Base-by-base conservation (phyloP, 1,140 invertebrate species). In the Lepidotrigona ventralis region DNA sequence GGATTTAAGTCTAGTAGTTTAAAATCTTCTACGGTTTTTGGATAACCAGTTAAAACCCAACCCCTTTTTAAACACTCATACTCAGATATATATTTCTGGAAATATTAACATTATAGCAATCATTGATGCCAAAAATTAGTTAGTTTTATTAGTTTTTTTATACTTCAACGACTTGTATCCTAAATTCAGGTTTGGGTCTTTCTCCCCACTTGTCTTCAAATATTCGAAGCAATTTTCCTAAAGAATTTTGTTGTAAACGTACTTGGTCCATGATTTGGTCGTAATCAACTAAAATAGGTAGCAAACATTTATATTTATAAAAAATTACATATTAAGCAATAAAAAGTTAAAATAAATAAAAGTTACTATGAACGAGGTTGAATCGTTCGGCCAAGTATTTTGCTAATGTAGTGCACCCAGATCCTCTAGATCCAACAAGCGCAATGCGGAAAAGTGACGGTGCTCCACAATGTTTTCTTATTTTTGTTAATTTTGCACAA, bases 1-100 rank as follows among this genome's bases (percentile, higher is more conserved):
- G 95, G 88, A 85, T 95, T 93, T 46, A 91, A 92, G 90, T 96
- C 96, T 5, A 96, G 86, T 19, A 94, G 86, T 86, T 95, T 94
- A 76, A 96, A 95, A 85, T 96, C 96, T 1, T 92, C 89, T 0
- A 94, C 93, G 8, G 90, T 94, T 17, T 91, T 93, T 0, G 95
- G 95, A 88, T 95, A 96, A 11, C 94, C 95, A 19, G 94, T 95
- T 53, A 96, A 88, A 33, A 96, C 93, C 95, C 95, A 96, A 0
- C 96, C 96, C 64, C 93, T 91, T 60, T 94, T 93, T 23, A 96
- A 88, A 86, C 95, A 96, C 79, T 96, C 95, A 81, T 94, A 79
- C 12, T 81, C 74, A 4, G 89, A 75, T 58, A 94, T 58, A 69
- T 90, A 85, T 77, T 91, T 86, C 92, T 93, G 17, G 68, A 83